Evolutionary conservation across 2,113 vertebrate species (phyloP), one percentile per base, ranked within the genome.

Genomic region (Leucopsar rothschildi): DNA sequence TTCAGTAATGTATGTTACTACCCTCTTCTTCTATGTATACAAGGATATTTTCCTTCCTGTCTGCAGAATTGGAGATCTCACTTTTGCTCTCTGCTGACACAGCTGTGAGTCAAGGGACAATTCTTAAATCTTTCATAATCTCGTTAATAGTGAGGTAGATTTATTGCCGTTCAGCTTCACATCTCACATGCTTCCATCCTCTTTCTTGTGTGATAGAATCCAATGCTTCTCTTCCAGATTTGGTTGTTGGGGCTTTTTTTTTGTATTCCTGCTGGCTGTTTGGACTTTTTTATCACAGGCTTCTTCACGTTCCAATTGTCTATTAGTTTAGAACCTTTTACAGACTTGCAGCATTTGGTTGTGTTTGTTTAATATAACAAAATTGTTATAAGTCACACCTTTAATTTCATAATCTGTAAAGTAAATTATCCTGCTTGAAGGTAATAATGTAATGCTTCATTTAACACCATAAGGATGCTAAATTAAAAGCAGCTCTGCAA

Each of bases 331-430:
- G 56, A 84, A 71, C 15, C 16, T 92, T 78, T 82, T 78, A 80
- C 9, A 68, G 31, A 84, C 37, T 75, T 75, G 25, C 28, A 77
- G 4, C 19, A 49, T 94, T 92, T 96, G 25, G 39, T 81, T 77
- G 11, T 59, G 66, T 92, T 86, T 93, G 65, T 86, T 95, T 94
- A 87, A 76, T 81, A 70, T 76, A 89, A 94, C 59, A 83, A 86
- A 96, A 95, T 91, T 83, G 63, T 84, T 93, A 63, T 77, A 77
- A 93, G 82, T 78, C 78, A 95, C 84, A 55, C 71, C 73, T 97
- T 94, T 95, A 28, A 88, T 96, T 96, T 95, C 64, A 93, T 94
- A 91, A 95, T 88, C 91, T 86, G 86, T 86, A 82, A 91, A 93
- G 73, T 92, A 88, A 92, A 94, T 85, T 88, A 77, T 82, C 56